Evolutionary conservation across 1,140 invertebrate genomes (phyloP).

Genomic region (Marisa cornuarietis): DNA sequence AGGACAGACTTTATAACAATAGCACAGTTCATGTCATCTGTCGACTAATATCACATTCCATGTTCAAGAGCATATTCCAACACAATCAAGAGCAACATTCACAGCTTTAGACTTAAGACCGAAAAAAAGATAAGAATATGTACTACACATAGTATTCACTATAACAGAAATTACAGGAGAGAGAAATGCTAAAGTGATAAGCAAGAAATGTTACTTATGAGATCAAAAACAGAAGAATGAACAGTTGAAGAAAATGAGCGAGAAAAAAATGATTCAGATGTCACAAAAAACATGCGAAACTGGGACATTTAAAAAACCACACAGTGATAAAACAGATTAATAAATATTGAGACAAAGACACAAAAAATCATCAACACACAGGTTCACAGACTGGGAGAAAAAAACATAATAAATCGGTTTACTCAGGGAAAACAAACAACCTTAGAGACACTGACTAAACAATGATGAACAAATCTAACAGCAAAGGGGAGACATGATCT

Average conservation of each 20-base stretch:
- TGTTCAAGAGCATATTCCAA: no score
- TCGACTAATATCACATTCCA: no score
- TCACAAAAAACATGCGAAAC: background rate
- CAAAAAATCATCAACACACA: background rate
- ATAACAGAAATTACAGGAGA: background rate
- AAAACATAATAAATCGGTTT: no score
- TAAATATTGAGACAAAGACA: background rate
- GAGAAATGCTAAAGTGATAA: background rate
- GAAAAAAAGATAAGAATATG: no score
- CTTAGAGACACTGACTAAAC: background rate
- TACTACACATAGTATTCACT: no score
- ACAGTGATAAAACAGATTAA: background rate
- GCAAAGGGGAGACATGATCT: background rate
- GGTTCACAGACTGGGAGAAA: no score
- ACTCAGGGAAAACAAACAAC: no score
- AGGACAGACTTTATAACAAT: no score
- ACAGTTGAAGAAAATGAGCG: background rate
- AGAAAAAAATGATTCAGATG: background rate
- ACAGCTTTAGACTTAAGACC: no score
- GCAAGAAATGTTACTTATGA: background rate
- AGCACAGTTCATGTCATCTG: no score
- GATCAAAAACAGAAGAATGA: background rate
- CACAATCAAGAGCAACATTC: no score
- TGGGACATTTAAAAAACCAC: background rate
- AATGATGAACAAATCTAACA: background rate